Evolutionary conservation across 2,113 vertebrate genomes (phyloP), one percentile per base, ranked within the genome.

Genomic region (Hippoglossus stenolepis): DNA sequence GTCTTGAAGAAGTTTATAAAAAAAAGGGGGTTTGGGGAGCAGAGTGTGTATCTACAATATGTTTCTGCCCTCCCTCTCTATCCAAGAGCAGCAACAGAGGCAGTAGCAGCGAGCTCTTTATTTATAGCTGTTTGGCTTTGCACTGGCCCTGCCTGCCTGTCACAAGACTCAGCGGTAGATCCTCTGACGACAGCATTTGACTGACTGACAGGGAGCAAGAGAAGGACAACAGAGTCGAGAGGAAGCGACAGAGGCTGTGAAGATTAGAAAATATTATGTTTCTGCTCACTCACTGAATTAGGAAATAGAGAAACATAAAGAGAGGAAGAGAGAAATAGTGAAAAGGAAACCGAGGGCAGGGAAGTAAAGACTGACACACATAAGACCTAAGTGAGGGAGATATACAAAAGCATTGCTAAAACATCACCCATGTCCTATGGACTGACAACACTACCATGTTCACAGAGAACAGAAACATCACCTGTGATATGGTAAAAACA

Each of bases 111-210:
- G 11, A 3, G 60, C 38, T 82, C 72, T 89, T 82, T 93, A 93
- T 93, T 93, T 89, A 91, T 90, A 91, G 87, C 84, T 35, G 53
- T 82, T 81, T 38, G 20, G 62, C 65, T 89, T 84, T 70, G 61
- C 85, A 60, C 79, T 82, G 71, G 80, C 82, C 69, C 83, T 80
- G 88, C 68, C 83, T 80, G 86, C 79, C 66, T 85, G 90, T 93
- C 92, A 93, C 90, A 93, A 93, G 88, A 91, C 89, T 81, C 68
- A 82, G 82, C 82, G 78, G 72, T 63, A 59, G 79, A 86, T 87
- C 74, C 72, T 91, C 76, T 88, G 90, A 90, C 86, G 75, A 82
- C 78, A 90, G 69, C 73, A 60, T 78, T 84, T 73, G 75, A 88
- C 80, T 80, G 84, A 87, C 85, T 75, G 77, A 80, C 82, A 62